These are phyloP conservation scores for Drosophila antonietae DNA, from an alignment of 2,888 invertebrate species.

Conservation along the genomic window DNA sequence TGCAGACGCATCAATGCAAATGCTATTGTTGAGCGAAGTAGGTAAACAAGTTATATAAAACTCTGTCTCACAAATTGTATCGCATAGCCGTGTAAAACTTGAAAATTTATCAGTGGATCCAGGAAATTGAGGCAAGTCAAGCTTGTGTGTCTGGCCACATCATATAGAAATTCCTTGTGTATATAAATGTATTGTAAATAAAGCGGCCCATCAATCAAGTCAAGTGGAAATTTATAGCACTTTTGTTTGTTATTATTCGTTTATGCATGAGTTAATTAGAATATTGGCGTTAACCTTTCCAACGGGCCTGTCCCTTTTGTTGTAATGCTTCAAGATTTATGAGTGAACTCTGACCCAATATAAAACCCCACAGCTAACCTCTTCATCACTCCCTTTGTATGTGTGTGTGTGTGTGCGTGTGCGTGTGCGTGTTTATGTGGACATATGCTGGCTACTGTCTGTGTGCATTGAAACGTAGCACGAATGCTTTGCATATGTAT, in stretches of 20 bases:
- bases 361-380: not conserved
- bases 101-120: not conserved
- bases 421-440: slow-evolving; percentile 41
- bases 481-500: slow-evolving; percentile 36
- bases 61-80: slow-evolving; percentile 29
- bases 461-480: slow-evolving; percentile 57
- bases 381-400: not conserved
- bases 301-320: slow-evolving; percentile 54
- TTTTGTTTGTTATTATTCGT: slow-evolving; percentile 81
- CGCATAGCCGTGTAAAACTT: not conserved
- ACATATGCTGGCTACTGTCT: slow-evolving; percentile 37
- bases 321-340: slow-evolving; percentile 74
- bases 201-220: slow-evolving; percentile 72
- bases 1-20: slow-evolving; percentile 5
- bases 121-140: slow-evolving; percentile 12
- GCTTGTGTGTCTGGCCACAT: slow-evolving; percentile 8
- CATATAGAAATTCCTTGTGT: not conserved
- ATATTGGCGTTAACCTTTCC: slow-evolving; percentile 75
- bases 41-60: slow-evolving; percentile 28
- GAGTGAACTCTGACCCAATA: slow-evolving; percentile 23
- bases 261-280: slow-evolving; percentile 81
- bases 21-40: slow-evolving; percentile 11
- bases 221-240: slow-evolving; percentile 81
- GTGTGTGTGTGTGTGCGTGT: slow-evolving; percentile 34
- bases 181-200: slow-evolving; percentile 16